These are phyloP conservation scores for Brachionus paranguensis DNA, from an alignment of 1,140 invertebrate genomes.

Conservation along the genomic window DNA sequence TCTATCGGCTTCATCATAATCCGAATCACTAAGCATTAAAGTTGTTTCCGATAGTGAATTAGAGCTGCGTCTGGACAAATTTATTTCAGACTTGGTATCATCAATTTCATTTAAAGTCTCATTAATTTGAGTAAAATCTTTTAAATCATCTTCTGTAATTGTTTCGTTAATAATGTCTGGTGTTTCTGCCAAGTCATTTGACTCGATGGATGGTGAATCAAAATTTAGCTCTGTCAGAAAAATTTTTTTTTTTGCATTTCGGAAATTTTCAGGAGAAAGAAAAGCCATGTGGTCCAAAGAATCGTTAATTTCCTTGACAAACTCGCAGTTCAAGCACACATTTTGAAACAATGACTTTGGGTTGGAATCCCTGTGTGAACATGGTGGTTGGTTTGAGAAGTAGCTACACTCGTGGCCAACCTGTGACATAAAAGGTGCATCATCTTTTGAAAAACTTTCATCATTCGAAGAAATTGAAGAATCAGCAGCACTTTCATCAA, in stretches of 20 bases:
- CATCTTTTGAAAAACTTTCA: conserved; percentile 6
- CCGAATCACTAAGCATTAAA: conserved; percentile 22
- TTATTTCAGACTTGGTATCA: neutral
- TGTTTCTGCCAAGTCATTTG: neutral
- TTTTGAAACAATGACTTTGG: neutral
- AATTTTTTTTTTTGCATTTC: neutral
- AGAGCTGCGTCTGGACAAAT: neutral
- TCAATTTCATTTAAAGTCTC: neutral
- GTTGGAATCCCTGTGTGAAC: neutral
- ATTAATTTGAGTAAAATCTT: neutral
- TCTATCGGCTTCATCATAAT: neutral
- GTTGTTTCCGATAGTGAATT: neutral
- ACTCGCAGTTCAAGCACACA: conserved; percentile 24
- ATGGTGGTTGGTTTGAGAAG: neutral
- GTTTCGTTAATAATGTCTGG: conserved; percentile 1
- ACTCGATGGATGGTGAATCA: neutral
- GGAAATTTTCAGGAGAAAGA: neutral
- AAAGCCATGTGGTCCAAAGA: conserved; percentile 36
- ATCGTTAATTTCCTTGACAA: neutral
- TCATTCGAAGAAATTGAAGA: neutral
- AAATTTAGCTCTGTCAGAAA: neutral
- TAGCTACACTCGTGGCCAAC: conserved; percentile 10
- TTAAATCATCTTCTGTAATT: neutral
- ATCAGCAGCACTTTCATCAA: neutral
- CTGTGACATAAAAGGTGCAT: neutral